Evolutionary conservation across 2,113 vertebrate species (phyloP), one percentile per base, ranked within the genome.

Genomic region (Leptosomus discolor): DNA sequence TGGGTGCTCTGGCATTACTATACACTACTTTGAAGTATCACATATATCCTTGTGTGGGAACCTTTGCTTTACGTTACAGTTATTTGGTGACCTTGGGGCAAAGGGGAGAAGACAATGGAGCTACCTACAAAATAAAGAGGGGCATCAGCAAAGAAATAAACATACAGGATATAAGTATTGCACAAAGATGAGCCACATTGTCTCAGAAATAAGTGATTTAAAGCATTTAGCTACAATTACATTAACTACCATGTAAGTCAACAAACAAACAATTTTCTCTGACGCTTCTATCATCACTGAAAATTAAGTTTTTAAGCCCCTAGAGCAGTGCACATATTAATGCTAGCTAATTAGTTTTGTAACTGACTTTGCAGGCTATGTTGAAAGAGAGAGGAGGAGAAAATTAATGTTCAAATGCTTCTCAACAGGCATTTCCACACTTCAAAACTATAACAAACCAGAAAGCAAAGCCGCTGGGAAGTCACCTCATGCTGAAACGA

Each of bases 231-330:
- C 90, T 78, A 92, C 96, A 91, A 92, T 96, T 96, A 94, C 61
- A 74, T 84, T 71, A 93, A 94, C 87, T 83, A 68, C 82, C 92
- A 76, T 36, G 69, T 80, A 91, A 95, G 82, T 92, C 96, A 96
- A 95, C 94, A 94, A 95, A 97, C 93, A 96, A 95, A 97, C 91
- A 75, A 92, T 97, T 88, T 95, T 89, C 85, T 80, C 74, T 63
- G 94, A 88, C 23, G 34, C 95, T 96, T 97, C 90, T 91, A 97
- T 97, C 96, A 96, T 89, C 94, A 76, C 80, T 65, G 94, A 96
- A 97, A 97, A 97, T 97, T 74, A 88, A 96, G 95, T 96, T 98
- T 97, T 92, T 70, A 82, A 90, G 84, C 92, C 97, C 97, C 94
- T 92, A 58, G 87, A 97, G 97, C 95, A 82, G 65, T 57, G 76